Evolutionary conservation across 2,113 vertebrate species (phyloP).

Genomic region (Cyanoramphus novaezelandiae): DNA sequence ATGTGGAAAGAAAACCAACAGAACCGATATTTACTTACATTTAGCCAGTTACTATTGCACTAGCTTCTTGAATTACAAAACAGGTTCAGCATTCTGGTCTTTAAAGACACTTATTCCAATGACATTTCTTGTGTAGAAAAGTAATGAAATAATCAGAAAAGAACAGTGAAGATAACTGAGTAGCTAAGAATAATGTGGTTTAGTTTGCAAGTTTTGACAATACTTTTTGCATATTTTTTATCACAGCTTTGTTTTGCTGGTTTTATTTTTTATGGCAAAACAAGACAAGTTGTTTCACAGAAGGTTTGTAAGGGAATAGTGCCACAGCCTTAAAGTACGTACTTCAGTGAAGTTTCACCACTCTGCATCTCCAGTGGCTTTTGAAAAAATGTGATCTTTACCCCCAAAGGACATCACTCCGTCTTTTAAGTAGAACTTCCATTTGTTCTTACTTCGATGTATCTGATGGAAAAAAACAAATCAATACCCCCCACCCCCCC

Average conservation of each 20-base stretch:
- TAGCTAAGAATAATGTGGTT: not conserved
- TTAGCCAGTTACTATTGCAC: not conserved
- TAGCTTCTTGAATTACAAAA: not conserved
- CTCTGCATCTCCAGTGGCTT: slow-evolving; percentile 94
- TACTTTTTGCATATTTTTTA: not conserved
- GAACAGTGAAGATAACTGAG: not conserved
- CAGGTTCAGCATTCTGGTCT: not conserved
- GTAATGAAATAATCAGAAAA: not conserved
- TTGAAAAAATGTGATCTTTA: slow-evolving; percentile 94
- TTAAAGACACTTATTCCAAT: not conserved
- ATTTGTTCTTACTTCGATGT: slow-evolving; percentile 96
- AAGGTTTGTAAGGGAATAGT: not conserved
- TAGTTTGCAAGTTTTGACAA: not conserved
- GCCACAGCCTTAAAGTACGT: not conserved
- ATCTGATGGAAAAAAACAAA: slow-evolving; percentile 77
- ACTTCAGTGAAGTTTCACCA: slow-evolving; percentile 81
- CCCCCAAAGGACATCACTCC: slow-evolving; percentile 92
- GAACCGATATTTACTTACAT: not conserved
- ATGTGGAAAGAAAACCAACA: not conserved
- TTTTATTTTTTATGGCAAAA: not conserved
- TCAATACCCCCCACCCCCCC: not conserved
- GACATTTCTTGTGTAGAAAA: not conserved
- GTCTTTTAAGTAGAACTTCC: slow-evolving; percentile 97
- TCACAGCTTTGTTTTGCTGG: not conserved
- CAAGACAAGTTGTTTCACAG: not conserved